phyloP scores from a whole-genome alignment of 1,140 invertebrate genomes.

The Leptopilina boulardi region DNA sequence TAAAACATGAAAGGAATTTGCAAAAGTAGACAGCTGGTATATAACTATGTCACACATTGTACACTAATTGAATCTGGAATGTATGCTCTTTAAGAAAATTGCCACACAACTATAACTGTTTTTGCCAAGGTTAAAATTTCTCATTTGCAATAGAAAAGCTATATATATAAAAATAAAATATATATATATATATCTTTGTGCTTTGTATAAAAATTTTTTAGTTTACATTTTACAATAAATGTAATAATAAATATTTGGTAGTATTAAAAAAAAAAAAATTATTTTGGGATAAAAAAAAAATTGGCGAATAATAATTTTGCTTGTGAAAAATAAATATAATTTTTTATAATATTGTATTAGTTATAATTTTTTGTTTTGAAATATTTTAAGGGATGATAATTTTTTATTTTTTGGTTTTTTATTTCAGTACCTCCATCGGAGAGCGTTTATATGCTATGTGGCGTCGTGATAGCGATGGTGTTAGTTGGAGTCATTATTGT shows the following conservation, averaged over 20 bases:
- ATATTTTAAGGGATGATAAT: constrained; percentile 28
- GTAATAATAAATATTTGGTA: no score
- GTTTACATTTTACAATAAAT: no score
- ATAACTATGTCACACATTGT: constrained; percentile 27
- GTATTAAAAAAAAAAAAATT: no score
- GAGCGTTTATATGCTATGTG: constrained; percentile 87
- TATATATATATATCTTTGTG: no score
- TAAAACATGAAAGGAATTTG: neutral
- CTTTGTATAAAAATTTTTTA: no score
- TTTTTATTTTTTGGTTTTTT: constrained; percentile 10
- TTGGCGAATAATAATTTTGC: no score
- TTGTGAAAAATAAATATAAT: no score
- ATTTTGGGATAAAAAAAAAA: no score
- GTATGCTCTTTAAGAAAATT: constrained; percentile 37
- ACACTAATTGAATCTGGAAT: constrained; percentile 39
- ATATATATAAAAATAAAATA: neutral
- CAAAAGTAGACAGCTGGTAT: neutral
- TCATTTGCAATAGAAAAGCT: neutral
- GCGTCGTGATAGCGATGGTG: constrained; percentile 86
- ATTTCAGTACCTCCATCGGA: constrained; percentile 84
- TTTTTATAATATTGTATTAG: no score
- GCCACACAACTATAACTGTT: constrained; percentile 36
- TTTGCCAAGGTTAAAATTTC: constrained; percentile 40
- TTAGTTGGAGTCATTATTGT: constrained; percentile 86
- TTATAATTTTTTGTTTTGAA: constrained; percentile 7